These are phyloP conservation scores for Ylistrum balloti DNA, from an alignment of 1,140 invertebrate species.

Conservation along the genomic window DNA sequence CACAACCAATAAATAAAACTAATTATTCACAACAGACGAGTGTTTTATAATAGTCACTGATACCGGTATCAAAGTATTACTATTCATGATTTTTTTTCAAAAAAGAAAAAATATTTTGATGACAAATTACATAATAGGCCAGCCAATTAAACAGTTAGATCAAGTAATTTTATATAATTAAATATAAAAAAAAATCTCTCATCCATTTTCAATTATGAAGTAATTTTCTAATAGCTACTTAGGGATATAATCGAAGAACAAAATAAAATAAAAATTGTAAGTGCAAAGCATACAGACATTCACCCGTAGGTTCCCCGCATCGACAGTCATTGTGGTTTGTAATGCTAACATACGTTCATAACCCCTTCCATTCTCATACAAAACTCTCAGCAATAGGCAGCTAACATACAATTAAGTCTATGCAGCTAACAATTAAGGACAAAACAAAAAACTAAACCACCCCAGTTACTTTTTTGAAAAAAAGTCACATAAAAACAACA, in stretches of 20 bases:
- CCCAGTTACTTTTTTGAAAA: conserved; percentile 5
- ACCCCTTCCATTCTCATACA: not conserved
- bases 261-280: not conserved
- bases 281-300: not conserved
- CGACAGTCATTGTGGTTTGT: not conserved
- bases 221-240: conserved; percentile 26
- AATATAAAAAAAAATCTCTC: not conserved
- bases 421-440: not conserved
- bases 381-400: not conserved
- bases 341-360: not conserved
- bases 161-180: not conserved
- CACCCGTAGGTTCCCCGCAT: not conserved
- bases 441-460: not conserved
- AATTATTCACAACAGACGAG: not conserved
- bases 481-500: conserved; percentile 15
- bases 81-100: not conserved
- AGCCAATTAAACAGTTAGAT: not conserved
- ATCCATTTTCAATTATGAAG: not conserved
- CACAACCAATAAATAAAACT: too few relatives aligned
- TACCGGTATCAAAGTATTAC: not conserved
- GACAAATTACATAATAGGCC: not conserved
- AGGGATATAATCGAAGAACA: not conserved
- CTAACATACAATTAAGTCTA: not conserved
- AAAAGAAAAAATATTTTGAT: not conserved
- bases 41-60: not conserved